Conservation (phyloP, 2,888 invertebrate species). For the Taphrorychus bicolor region DNA sequence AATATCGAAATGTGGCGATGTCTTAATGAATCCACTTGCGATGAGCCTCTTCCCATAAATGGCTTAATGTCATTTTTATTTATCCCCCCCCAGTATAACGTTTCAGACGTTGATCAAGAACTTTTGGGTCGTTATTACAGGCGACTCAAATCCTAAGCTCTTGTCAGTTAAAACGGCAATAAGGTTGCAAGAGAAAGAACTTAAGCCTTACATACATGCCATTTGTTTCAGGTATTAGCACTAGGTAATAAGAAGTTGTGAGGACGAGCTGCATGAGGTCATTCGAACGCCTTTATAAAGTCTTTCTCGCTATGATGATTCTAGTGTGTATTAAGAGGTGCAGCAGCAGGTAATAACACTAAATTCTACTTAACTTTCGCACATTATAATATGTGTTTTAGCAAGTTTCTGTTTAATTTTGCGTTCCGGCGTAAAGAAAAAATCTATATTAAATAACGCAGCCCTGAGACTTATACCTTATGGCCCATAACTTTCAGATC, state of each 20-base stretch:
- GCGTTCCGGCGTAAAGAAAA: not conserved
- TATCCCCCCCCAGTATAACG: too few relatives aligned
- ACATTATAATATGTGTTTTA: not conserved
- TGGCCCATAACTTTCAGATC: conserved; percentile 8
- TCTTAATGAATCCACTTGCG: too few relatives aligned
- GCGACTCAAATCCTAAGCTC: too few relatives aligned
- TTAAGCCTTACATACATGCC: conserved; percentile 12
- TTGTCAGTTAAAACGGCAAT: too few relatives aligned
- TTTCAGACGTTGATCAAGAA: too few relatives aligned
- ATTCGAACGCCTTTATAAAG: not conserved
- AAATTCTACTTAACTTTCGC: not conserved
- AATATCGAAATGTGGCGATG: too few relatives aligned
- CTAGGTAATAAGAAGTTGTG: not conserved
- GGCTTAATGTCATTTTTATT: too few relatives aligned
- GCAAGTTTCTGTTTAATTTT: not conserved
- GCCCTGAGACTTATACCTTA: not conserved
- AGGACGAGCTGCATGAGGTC: not conserved
- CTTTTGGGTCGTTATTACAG: too few relatives aligned
- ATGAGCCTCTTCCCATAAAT: too few relatives aligned
- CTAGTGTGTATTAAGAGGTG: not conserved
- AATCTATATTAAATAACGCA: conserved; percentile 6
- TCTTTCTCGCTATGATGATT: not conserved
- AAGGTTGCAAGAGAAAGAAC: too few relatives aligned
- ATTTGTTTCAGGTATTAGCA: not conserved
- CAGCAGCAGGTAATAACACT: not conserved